These are phyloP conservation scores for Danaus plexippus DNA, from an alignment of 1,140 invertebrate species.

Conservation along the genomic window DNA sequence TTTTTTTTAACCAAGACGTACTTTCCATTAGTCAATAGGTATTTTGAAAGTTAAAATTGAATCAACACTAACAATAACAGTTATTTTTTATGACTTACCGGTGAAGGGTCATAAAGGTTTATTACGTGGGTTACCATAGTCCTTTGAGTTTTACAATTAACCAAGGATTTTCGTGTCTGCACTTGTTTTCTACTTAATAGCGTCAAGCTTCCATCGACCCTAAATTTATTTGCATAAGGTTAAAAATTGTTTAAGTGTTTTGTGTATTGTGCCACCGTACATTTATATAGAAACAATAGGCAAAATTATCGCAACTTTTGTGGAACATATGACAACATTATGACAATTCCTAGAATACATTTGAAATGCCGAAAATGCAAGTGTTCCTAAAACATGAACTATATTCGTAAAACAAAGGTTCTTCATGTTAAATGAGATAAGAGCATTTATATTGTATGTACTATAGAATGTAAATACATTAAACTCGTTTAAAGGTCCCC, in stretches of 20 bases:
- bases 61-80: constrained; percentile 18
- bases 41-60: constrained; percentile 7
- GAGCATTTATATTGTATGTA: no score
- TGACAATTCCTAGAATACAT: constrained; percentile 27
- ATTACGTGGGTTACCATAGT: constrained; percentile 26
- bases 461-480: no score
- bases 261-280: constrained; percentile 1
- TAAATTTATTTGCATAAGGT: background rate
- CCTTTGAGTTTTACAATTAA: constrained; percentile 17
- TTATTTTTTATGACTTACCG: constrained; percentile 28
- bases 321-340: constrained; percentile 20
- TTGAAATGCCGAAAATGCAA: constrained; percentile 22
- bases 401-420: constrained; percentile 39
- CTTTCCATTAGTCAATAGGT: constrained; percentile 14
- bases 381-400: constrained; percentile 15
- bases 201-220: background rate
- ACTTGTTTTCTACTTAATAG: constrained; percentile 13
- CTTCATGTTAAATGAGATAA: constrained; percentile 11
- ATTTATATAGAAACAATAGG: constrained; percentile 14
- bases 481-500: no score
- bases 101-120: constrained; percentile 25
- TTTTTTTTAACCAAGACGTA: constrained; percentile 6
- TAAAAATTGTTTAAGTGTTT: background rate
- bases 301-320: constrained; percentile 10
- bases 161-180: constrained; percentile 15